Evolutionary conservation across 1,140 invertebrate genomes (phyloP).

Genomic region (Caenorhabditis brenneri): DNA sequence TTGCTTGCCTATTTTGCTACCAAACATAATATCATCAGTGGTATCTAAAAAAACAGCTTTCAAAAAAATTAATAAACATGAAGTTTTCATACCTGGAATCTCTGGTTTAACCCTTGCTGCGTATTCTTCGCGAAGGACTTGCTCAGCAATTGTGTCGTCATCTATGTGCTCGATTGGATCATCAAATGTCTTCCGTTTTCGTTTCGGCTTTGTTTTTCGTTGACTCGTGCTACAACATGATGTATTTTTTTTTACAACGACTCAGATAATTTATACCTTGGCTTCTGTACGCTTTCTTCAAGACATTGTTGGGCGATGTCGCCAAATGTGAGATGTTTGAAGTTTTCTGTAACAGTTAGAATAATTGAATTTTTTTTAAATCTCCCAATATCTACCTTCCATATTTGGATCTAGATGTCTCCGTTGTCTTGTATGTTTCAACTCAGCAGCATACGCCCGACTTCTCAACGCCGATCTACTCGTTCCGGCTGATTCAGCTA

Average conservation of each 20-base stretch:
- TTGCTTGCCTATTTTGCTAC: background rate
- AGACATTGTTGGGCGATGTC: background rate
- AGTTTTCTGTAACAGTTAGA: background rate
- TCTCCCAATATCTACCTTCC: background rate
- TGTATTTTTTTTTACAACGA: no score
- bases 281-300: background rate
- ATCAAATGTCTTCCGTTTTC: background rate
- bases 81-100: background rate
- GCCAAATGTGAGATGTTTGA: slow-evolving; percentile 8
- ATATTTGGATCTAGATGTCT: slow-evolving; percentile 25
- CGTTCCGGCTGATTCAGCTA: background rate
- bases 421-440: slow-evolving; percentile 13
- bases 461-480: background rate
- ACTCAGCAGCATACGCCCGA: background rate
- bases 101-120: background rate
- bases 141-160: background rate
- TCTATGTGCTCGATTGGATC: background rate
- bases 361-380: background rate
- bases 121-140: background rate
- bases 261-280: no score
- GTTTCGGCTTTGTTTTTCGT: background rate
- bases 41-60: background rate
- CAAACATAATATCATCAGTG: background rate
- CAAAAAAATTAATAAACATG: no score
- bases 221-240: background rate